Percentiles rank a stretch among this genome's conserved stretches.
phyloP scores from a whole-genome alignment of 2,888 invertebrate genomes.

The Entomobrya multifasciata region DNA sequence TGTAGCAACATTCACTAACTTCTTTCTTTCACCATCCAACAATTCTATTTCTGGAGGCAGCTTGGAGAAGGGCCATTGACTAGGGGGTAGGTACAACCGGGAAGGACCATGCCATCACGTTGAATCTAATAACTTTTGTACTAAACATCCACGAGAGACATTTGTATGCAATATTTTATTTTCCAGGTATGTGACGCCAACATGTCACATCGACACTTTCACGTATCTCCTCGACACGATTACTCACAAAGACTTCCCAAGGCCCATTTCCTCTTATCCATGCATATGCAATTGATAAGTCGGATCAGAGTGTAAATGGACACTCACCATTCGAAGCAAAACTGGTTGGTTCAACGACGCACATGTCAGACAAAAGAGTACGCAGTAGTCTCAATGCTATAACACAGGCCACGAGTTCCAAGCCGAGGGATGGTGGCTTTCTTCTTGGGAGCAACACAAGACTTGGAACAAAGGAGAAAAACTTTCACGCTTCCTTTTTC shows the following conservation, averaged over 20 bases:
- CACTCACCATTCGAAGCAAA: slow-evolving; percentile 12
- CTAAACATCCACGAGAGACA: too few species aligned
- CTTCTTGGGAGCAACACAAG: not conserved
- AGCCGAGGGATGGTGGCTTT: slow-evolving; percentile 11
- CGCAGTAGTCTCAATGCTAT: too few species aligned
- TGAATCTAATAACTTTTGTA: too few species aligned
- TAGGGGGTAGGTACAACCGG: not conserved
- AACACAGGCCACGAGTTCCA: too few species aligned
- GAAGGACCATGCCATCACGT: not conserved
- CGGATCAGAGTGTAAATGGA: slow-evolving; percentile 58
- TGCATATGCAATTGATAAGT: slow-evolving; percentile 27
- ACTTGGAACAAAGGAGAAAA: not conserved
- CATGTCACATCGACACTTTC: too few species aligned
- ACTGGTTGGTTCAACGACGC: too few species aligned
- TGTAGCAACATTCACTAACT: too few species aligned
- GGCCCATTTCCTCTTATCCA: slow-evolving; percentile 63
- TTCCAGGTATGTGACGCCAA: too few species aligned
- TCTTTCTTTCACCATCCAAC: not conserved
- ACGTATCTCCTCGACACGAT: not conserved
- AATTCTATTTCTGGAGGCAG: not conserved
- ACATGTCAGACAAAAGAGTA: too few species aligned
- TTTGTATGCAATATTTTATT: too few species aligned
- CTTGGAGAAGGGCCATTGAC: not conserved
- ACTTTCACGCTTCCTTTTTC: not conserved
- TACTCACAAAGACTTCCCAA: slow-evolving; percentile 65